Conservation (phyloP, 1,140 invertebrate genomes). For the Caenorhabditis remanei region DNA sequence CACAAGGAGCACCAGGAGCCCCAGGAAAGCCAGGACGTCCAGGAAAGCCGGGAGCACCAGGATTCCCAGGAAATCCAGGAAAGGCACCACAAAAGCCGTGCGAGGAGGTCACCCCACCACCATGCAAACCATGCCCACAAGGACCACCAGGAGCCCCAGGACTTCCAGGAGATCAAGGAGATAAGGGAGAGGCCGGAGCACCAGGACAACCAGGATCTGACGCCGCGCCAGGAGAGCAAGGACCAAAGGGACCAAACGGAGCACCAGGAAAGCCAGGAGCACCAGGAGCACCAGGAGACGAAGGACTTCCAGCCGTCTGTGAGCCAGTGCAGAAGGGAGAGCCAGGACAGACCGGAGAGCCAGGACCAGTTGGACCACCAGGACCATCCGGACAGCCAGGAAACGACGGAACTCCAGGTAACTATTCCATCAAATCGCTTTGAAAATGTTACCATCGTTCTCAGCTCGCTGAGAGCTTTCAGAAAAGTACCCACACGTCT, state of each 20-base stretch:
- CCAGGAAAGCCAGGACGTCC: slow-evolving; percentile 53
- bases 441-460: background rate
- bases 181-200: slow-evolving; percentile 51
- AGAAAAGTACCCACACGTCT: background rate
- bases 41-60: slow-evolving; percentile 61
- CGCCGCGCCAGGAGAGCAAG: slow-evolving; percentile 56
- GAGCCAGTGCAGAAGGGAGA: slow-evolving; percentile 57
- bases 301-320: slow-evolving; percentile 46
- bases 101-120: slow-evolving; percentile 59
- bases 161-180: slow-evolving; percentile 49
- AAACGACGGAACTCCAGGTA: slow-evolving; percentile 56
- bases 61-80: slow-evolving; percentile 62
- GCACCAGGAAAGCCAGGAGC: slow-evolving; percentile 56
- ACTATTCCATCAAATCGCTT: background rate
- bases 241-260: slow-evolving; percentile 57
- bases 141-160: slow-evolving; percentile 62
- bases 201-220: slow-evolving; percentile 48
- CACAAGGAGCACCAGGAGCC: slow-evolving; percentile 52
- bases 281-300: slow-evolving; percentile 51
- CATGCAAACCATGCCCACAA: slow-evolving; percentile 59
- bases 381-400: slow-evolving; percentile 57
- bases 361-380: slow-evolving; percentile 59
- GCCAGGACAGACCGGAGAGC: slow-evolving; percentile 51
- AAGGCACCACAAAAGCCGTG: slow-evolving; percentile 56
- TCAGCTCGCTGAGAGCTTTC: background rate